Conservation (phyloP, 1,140 invertebrate genomes). For the Monomorium pharaonis region DNA sequence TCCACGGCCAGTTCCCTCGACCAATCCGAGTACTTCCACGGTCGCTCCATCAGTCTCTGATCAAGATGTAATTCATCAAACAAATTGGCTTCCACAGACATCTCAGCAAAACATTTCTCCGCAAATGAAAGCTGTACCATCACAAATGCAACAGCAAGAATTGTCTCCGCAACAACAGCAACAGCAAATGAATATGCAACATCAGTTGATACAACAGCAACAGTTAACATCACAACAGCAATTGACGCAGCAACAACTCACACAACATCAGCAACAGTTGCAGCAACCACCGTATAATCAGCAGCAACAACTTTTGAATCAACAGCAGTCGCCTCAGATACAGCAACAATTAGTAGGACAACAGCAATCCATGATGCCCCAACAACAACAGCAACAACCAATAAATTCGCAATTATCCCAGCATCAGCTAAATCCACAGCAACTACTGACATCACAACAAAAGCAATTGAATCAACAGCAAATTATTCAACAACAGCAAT, state of each 20-base stretch:
- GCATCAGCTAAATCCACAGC: conserved; percentile 74
- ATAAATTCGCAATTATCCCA: conserved; percentile 77
- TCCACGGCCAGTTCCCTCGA: conserved; percentile 78
- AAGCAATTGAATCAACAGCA: conserved; percentile 78
- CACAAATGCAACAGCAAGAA: conserved; percentile 66
- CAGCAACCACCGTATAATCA: conserved; percentile 76
- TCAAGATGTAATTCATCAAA: conserved; percentile 81
- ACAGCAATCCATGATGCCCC: conserved; percentile 65
- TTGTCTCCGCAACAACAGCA: conserved; percentile 75
- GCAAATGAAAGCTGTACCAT: conserved; percentile 77
- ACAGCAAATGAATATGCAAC: conserved; percentile 78
- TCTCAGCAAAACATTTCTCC: conserved; percentile 79
- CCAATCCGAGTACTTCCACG: conserved; percentile 80
- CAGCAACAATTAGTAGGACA: conserved; percentile 76
- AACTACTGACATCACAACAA: conserved; percentile 73
- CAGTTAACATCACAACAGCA: conserved; percentile 77
- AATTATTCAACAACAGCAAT: conserved; percentile 70
- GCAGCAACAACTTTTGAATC: conserved; percentile 81
- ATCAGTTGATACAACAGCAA: conserved; percentile 81
- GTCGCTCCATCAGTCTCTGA: conserved; percentile 82
- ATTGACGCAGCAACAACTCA: conserved; percentile 80
- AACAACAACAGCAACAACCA: conserved; percentile 74
- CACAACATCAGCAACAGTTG: conserved; percentile 77
- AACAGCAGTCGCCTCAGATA: conserved; percentile 76
- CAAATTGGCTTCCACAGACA: conserved; percentile 81